Conservation (phyloP, 2,888 invertebrate genomes). For the Neoscelio sp. region DNA sequence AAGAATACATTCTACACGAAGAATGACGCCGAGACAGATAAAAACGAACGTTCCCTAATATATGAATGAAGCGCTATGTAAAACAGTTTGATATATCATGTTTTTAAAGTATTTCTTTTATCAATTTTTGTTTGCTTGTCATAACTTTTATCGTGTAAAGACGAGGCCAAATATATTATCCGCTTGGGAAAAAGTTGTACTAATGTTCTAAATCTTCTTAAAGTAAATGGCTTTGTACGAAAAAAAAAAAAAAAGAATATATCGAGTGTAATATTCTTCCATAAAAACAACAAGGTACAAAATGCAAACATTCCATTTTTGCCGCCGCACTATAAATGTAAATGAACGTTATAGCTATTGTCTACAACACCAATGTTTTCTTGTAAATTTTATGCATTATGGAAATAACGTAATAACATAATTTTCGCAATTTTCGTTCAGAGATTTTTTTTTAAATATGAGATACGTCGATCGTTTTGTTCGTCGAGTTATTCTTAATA, state of each 20-base stretch:
- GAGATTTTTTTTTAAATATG: not conserved
- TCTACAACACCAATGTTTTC: constrained; percentile 16
- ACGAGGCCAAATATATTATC: constrained; percentile 49
- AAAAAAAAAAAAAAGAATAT: too few species aligned
- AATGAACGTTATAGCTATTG: constrained; percentile 37
- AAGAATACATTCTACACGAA: constrained; percentile 41
- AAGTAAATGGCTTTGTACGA: not conserved
- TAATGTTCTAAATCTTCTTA: constrained; percentile 13
- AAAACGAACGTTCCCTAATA: constrained; percentile 44
- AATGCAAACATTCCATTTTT: constrained; percentile 34
- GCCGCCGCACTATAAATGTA: constrained; percentile 27
- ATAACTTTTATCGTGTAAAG: constrained; percentile 42
- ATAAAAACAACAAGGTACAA: constrained; percentile 28
- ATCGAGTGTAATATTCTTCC: constrained; percentile 49
- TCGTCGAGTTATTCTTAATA: not conserved
- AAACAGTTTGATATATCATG: constrained; percentile 51
- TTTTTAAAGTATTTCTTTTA: constrained; percentile 42
- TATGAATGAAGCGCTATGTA: constrained; percentile 36
- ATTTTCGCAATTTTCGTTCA: not conserved
- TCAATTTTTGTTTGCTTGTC: constrained; percentile 38
- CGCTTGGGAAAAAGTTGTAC: constrained; percentile 13
- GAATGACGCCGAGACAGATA: constrained; percentile 52
- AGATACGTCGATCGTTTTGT: constrained; percentile 5
- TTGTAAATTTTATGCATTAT: constrained; percentile 32
- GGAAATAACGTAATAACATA: constrained; percentile 24